Evolutionary conservation across 2,888 invertebrate genomes (phyloP).

Genomic region (Peribatodes rhomboidaria): DNA sequence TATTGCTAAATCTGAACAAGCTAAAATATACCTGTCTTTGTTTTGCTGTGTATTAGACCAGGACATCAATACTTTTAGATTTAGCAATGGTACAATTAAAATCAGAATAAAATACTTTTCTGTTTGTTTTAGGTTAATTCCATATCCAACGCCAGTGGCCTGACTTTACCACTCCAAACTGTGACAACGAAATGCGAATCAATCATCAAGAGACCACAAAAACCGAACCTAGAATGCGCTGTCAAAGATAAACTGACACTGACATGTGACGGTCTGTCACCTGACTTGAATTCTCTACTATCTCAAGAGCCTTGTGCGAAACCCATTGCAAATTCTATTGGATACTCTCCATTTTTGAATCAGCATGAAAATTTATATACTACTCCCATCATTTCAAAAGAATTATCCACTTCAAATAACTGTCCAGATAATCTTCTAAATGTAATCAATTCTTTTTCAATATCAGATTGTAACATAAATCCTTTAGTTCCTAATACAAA

Average conservation of each 20-base stretch:
- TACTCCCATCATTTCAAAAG: background rate
- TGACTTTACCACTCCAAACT: slow-evolving; percentile 23
- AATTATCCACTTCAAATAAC: background rate
- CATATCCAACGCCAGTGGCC: background rate
- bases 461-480: background rate
- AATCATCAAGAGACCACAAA: slow-evolving; percentile 9
- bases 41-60: too few relatives aligned
- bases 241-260: background rate
- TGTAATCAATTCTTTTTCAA: background rate
- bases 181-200: slow-evolving; percentile 28
- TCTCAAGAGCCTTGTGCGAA: background rate
- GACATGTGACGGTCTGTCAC: background rate
- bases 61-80: too few relatives aligned
- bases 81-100: too few relatives aligned
- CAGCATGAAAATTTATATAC: slow-evolving; percentile 2
- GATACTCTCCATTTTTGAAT: background rate
- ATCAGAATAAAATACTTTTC: background rate
- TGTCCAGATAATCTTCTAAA: background rate
- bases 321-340: background rate
- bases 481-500: background rate
- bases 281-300: slow-evolving; percentile 14
- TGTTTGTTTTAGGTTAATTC: slow-evolving; percentile 17
- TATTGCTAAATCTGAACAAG: too few relatives aligned
- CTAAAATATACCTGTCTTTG: too few relatives aligned
- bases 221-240: slow-evolving; percentile 1